Evolutionary conservation across 2,888 invertebrate genomes (phyloP).

Genomic region (Pseudococcus jackbeardsleyi): DNA sequence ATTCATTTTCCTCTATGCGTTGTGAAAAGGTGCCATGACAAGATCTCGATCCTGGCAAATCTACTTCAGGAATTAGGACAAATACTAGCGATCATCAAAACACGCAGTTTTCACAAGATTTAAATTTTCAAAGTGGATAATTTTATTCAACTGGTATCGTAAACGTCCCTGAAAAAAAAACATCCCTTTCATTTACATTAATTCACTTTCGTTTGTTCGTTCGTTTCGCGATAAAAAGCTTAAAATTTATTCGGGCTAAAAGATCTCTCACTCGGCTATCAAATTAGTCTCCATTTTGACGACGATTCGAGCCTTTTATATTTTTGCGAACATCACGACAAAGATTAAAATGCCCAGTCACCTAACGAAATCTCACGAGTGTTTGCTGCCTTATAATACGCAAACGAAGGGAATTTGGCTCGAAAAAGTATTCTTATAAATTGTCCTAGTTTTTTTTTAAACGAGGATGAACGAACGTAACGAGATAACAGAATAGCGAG

Average conservation of each 20-base stretch:
- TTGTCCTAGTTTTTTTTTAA: background rate
- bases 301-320: background rate
- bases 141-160: background rate
- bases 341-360: background rate
- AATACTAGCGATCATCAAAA: background rate
- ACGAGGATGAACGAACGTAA: background rate
- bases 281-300: conserved; percentile 19
- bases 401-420: background rate
- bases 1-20: background rate
- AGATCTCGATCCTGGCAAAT: background rate
- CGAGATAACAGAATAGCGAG: background rate
- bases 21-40: background rate
- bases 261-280: background rate
- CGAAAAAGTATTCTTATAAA: background rate
- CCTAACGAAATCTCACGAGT: background rate
- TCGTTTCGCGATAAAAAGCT: conserved; percentile 5
- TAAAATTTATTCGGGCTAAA: background rate
- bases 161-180: background rate
- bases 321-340: background rate
- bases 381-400: background rate
- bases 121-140: background rate
- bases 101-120: background rate
- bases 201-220: conserved; percentile 17
- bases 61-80: background rate
- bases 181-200: background rate